phyloP scores from a whole-genome alignment of 2,888 invertebrate species.

The Cheilosia grossa region DNA sequence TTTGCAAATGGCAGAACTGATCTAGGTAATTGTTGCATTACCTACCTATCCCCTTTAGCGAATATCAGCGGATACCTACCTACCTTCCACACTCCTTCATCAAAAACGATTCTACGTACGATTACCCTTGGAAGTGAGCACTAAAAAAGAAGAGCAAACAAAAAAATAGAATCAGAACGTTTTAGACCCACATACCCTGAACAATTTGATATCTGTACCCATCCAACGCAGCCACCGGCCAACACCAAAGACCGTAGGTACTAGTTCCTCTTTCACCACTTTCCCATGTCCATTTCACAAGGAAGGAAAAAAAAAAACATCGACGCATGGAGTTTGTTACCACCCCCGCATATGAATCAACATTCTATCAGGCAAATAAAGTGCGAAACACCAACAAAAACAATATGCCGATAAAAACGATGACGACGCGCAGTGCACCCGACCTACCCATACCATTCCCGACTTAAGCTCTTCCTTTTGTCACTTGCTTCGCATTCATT shows the following conservation, averaged over 20 bases:
- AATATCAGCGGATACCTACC: neutral
- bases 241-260: neutral
- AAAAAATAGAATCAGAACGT: neutral
- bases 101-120: conserved; percentile 17
- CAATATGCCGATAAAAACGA: conserved; percentile 51
- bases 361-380: conserved; percentile 29
- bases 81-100: neutral
- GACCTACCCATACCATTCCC: conserved; percentile 83
- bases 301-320: conserved; percentile 19
- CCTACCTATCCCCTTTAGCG: too few relatives aligned
- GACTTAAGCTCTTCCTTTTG: conserved; percentile 78
- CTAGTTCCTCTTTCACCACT: neutral
- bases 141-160: neutral
- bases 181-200: conserved; percentile 39
- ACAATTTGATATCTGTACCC: neutral
- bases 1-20: too few relatives aligned
- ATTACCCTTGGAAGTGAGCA: conserved; percentile 26
- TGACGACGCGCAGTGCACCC: conserved; percentile 76
- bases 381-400: conserved; percentile 37
- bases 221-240: neutral
- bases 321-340: conserved; percentile 25
- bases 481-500: conserved; percentile 71
- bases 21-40: too few relatives aligned
- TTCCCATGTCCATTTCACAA: neutral
- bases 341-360: conserved; percentile 47